Evolutionary conservation across 2,113 vertebrate species (phyloP).

Genomic region (Urocolius indicus): DNA sequence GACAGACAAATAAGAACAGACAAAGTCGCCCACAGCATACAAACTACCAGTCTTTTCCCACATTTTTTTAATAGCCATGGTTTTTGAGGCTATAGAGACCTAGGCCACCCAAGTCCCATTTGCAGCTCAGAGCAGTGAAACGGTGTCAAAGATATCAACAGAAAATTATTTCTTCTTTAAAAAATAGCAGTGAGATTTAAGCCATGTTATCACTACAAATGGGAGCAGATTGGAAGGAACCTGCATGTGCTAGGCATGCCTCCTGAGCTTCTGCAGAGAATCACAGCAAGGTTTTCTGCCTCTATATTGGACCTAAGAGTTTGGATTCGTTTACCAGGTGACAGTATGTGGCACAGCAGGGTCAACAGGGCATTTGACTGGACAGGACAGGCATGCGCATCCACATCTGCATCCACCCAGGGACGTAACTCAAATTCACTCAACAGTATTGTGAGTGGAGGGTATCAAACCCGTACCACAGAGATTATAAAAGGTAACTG

Average conservation of each 20-base stretch:
- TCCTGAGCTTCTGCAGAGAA: no score
- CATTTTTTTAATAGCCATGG: background rate
- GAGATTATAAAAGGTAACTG: background rate
- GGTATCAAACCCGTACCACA: background rate
- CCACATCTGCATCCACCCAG: no score
- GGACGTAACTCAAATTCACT: accelerated
- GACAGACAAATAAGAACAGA: background rate
- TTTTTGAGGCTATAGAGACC: background rate
- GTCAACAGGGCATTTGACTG: background rate
- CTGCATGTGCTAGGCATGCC: background rate
- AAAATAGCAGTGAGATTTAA: background rate
- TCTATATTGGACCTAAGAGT: background rate
- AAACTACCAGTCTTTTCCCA: background rate
- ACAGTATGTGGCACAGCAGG: background rate
- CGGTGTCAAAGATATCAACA: background rate
- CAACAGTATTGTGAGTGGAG: background rate
- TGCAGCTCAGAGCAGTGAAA: background rate
- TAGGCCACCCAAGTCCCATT: background rate
- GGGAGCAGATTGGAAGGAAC: background rate
- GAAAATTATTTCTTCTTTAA: background rate
- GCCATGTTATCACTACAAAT: background rate
- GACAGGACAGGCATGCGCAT: background rate
- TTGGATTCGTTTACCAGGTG: no score
- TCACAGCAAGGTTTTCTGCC: background rate
- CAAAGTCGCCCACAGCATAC: background rate